Conservation (phyloP, 2,888 invertebrate genomes). For the Hanleya hanleyi region DNA sequence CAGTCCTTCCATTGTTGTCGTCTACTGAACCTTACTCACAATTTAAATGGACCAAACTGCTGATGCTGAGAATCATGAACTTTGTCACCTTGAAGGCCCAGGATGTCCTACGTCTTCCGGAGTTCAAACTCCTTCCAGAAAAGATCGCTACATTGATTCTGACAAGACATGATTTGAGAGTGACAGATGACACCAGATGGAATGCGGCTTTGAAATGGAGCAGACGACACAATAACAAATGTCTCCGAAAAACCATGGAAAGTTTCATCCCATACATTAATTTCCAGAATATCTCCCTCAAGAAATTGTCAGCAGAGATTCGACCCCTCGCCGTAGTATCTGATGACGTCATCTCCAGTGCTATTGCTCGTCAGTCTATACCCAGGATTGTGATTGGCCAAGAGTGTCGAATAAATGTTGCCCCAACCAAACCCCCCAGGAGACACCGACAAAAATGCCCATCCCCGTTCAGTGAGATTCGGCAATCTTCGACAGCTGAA, state of each 20-base stretch:
- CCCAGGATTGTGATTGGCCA: background rate
- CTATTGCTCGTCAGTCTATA: background rate
- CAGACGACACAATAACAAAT: background rate
- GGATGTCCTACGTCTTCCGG: background rate
- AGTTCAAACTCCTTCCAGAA: background rate
- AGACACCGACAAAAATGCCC: no score
- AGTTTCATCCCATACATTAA: background rate
- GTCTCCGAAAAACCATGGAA: background rate
- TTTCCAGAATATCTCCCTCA: background rate
- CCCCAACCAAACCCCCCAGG: no score
- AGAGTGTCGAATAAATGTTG: no score
- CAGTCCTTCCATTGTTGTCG: background rate
- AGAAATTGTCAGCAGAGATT: background rate
- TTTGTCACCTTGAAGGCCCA: background rate
- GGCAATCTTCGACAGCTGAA: no score
- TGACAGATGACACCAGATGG: background rate
- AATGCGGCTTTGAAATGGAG: background rate
- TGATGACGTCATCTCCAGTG: background rate
- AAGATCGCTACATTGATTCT: background rate
- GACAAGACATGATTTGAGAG: background rate
- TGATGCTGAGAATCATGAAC: background rate
- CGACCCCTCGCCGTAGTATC: background rate
- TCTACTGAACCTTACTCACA: background rate
- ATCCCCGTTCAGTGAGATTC: no score
- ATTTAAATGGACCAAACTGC: background rate